Percentiles rank a stretch among this genome's conserved stretches.
Evolutionary conservation across 1,140 invertebrate genomes (phyloP).

Genomic region (Drosophila tsacasi): DNA sequence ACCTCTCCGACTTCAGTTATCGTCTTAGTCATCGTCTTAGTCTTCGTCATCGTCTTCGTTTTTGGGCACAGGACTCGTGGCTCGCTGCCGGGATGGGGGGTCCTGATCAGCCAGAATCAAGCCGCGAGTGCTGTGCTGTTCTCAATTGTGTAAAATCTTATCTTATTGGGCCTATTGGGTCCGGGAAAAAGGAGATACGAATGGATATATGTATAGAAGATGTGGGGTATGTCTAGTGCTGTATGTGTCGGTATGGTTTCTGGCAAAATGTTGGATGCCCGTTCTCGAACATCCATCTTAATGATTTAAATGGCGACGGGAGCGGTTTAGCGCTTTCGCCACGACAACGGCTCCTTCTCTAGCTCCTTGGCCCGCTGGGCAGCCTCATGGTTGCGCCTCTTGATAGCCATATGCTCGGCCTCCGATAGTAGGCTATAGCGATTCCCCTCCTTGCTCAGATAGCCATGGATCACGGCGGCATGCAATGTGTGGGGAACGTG

Average conservation of each 20-base stretch:
- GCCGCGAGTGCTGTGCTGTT: conserved; percentile 28
- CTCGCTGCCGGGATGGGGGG: neutral
- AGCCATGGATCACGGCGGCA: conserved; percentile 55
- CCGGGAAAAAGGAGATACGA: neutral
- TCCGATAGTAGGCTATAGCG: conserved; percentile 63
- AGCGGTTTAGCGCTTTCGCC: conserved; percentile 57
- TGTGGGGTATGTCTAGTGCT: too few relatives aligned
- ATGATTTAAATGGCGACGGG: too few relatives aligned
- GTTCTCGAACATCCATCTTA: too few relatives aligned
- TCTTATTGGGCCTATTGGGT: neutral
- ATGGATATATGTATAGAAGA: neutral
- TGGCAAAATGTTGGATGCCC: too few relatives aligned
- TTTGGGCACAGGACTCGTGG: conserved; percentile 14
- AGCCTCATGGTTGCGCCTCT: conserved; percentile 60
- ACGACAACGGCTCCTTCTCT: conserved; percentile 69
- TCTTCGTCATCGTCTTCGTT: neutral
- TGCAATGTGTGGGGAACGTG: conserved; percentile 66
- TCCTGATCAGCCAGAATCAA: conserved; percentile 8
- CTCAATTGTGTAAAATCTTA: conserved; percentile 23
- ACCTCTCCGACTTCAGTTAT: neutral
- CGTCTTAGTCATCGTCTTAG: neutral
- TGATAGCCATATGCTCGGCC: conserved; percentile 58
- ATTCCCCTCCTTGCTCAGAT: conserved; percentile 65
- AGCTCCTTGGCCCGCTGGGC: conserved; percentile 65
- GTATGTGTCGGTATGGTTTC: too few relatives aligned